Conservation (phyloP, 30 jellyfish, hydroid and myxozoan species). For the Phacellophora camtschatica region DNA sequence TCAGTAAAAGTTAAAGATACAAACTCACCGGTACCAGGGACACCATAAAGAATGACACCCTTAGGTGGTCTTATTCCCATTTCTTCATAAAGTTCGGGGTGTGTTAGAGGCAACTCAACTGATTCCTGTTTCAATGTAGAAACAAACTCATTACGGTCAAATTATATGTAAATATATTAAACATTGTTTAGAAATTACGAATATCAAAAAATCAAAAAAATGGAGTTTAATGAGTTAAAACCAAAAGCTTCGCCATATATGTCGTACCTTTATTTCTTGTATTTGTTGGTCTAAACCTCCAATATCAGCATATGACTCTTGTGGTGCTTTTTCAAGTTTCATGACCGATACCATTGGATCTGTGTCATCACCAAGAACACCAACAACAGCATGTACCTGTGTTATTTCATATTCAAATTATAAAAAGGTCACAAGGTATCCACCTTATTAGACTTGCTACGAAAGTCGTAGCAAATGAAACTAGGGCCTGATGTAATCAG, state of each 20-base stretch:
- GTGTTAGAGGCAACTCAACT: conserved; percentile 98
- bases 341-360: conserved; percentile 99
- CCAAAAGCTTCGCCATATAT: background rate
- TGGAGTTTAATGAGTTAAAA: background rate
- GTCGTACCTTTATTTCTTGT: conserved; percentile 87
- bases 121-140: conserved; percentile 96
- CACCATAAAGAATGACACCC: conserved; percentile 96
- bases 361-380: conserved; percentile 95
- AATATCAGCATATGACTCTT: conserved; percentile 97
- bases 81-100: conserved; percentile 98
- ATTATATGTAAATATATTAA: too few species aligned
- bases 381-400: conserved; percentile 98
- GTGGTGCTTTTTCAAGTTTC: conserved; percentile 99
- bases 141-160: background rate
- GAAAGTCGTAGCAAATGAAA: too few species aligned
- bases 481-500: too few species aligned
- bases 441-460: too few species aligned
- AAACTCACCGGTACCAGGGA: conserved; percentile 99
- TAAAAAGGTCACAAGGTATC: too few species aligned
- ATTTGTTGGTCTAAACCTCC: conserved; percentile 99
- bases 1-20: too few species aligned
- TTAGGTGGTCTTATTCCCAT: conserved; percentile 99
- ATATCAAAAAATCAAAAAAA: background rate
- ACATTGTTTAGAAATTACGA: background rate
- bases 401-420: background rate